Conservation (phyloP, 2,888 invertebrate genomes). For the Gisinianus flammeolus region DNA sequence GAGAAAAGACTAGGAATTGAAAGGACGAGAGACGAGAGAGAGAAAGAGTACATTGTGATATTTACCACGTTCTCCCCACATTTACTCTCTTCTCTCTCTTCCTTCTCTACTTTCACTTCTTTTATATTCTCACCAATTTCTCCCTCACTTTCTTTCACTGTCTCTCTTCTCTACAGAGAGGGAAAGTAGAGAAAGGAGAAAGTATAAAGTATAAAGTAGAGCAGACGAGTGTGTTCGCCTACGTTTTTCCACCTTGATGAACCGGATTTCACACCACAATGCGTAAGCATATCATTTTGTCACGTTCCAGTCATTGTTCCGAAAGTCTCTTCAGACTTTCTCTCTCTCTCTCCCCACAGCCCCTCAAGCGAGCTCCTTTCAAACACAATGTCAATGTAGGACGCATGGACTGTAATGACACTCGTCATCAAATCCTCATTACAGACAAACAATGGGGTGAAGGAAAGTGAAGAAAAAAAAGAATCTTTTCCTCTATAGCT, state of each 20-base stretch:
- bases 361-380: not conserved
- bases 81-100: too few relatives aligned
- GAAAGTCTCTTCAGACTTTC: not conserved
- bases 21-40: too few relatives aligned
- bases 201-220: not conserved
- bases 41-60: too few relatives aligned
- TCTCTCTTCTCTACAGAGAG: not conserved
- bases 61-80: too few relatives aligned
- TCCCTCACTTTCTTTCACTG: not conserved
- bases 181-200: constrained; percentile 11
- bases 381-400: not conserved
- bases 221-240: not conserved
- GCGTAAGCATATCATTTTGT: constrained; percentile 17
- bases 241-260: constrained; percentile 26
- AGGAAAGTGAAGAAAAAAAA: not conserved
- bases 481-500: not conserved
- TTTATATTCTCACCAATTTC: not conserved
- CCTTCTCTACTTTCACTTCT: not conserved
- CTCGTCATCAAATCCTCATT: not conserved
- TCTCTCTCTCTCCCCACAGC: not conserved
- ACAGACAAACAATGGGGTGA: not conserved
- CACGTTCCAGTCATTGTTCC: not conserved
- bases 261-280: constrained; percentile 10
- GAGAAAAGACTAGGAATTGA: too few relatives aligned
- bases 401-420: not conserved